Conservation (phyloP, 92 coral and sea anemone genomes). For the Porites cylindrica region DNA sequence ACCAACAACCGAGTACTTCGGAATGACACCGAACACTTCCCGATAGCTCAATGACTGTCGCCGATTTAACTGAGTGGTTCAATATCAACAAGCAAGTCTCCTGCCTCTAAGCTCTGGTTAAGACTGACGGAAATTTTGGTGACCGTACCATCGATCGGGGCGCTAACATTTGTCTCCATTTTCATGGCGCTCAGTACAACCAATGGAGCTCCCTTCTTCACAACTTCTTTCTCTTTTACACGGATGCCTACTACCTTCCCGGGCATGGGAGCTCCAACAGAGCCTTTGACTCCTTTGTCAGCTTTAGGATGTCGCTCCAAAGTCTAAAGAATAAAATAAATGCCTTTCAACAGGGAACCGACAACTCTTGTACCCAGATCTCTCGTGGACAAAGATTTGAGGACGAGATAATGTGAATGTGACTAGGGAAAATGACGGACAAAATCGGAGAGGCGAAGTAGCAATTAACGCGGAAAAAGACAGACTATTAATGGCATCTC, state of each 20-base stretch:
- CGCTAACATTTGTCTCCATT: constrained; percentile 97
- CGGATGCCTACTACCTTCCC: constrained; percentile 96
- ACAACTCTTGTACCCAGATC: neutral
- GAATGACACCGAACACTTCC: neutral
- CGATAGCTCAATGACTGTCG: neutral
- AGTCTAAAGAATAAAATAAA: constrained; percentile 58
- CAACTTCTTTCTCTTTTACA: constrained; percentile 93
- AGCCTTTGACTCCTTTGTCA: constrained; percentile 88
- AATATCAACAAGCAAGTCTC: constrained; percentile 88
- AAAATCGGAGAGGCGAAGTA: neutral
- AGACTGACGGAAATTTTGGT: constrained; percentile 74
- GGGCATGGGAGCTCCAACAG: constrained; percentile 99
- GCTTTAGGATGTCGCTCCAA: constrained; percentile 92
- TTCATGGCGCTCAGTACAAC: constrained; percentile 99
- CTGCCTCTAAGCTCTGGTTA: constrained; percentile 82
- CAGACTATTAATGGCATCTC: too few species aligned
- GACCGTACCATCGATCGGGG: constrained; percentile 93
- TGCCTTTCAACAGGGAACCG: neutral
- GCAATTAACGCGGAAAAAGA: too few species aligned
- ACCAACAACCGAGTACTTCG: constrained; percentile 1
- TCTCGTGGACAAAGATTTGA: too few species aligned
- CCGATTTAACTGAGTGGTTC: constrained; percentile 57
- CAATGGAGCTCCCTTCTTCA: constrained; percentile 91
- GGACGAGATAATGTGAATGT: neutral
- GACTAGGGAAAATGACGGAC: neutral